Base-by-base conservation (phyloP, 2,888 invertebrate species). In the Morpho achilles region DNA sequence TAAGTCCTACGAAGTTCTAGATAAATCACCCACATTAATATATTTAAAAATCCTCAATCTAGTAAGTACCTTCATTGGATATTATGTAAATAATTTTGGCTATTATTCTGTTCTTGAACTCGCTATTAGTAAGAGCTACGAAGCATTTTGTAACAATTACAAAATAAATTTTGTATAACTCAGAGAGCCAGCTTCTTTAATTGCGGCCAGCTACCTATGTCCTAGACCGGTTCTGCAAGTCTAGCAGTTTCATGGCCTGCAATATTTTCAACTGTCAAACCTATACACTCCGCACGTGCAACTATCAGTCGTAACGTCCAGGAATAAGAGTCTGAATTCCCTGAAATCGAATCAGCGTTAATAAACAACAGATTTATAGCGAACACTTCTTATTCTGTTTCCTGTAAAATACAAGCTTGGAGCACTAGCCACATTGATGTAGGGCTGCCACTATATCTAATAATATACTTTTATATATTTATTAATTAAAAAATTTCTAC, bases 211-310 rank as follows among this genome's bases (percentile, higher is more conserved):
- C 64, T 61, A 63, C 63, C 66, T 65, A 64, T 62, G 66, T 66
- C 66, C 67, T 67, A 61, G 68, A 71, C 71, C 71, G 71, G 71
- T 71, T 71, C 62, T 59, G 64, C 67, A 63, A 64, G 65, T 65
- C 69, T 71, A 71, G 65, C 68, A 59, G 66, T 70, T 67, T 67
- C 62, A 68, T 64, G 64, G 65, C 58, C 57, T 64, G 60, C 65
- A 66, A 67, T 69, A 69, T 70, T 68, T 70, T 69, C 68, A 66
- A 68, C 63, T 66, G 69, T 69, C 64, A 62, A 66, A 68, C 62
- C 58, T 64, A 55, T 47, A 53, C 48, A 50, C 16, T 59, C 8
- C 9, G 43, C 32, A n/a, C 50, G 58, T 45, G 8, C 53, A 16
- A 68, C 61, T 61, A 54, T 61, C 50, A 45, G 52, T 60, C 58